Evolutionary conservation across 2,888 invertebrate genomes (phyloP).

Genomic region (Pinctada fucata): DNA sequence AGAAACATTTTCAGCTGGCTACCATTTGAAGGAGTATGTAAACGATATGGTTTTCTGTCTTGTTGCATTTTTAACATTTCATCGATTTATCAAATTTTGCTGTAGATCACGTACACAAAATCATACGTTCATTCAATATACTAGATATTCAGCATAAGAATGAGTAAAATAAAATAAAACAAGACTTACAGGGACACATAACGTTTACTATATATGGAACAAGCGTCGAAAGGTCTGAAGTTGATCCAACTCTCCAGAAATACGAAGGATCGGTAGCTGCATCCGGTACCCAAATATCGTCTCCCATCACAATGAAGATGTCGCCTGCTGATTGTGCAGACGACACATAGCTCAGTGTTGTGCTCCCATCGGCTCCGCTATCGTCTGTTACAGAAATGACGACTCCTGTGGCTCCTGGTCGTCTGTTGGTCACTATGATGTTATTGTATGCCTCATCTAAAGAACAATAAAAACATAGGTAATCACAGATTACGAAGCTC

Average conservation of each 20-base stretch:
- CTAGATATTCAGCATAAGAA: too few species aligned
- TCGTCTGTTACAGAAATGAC: neutral
- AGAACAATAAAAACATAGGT: too few species aligned
- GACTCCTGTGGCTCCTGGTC: neutral
- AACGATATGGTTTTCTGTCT: too few species aligned
- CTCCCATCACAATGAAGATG: neutral
- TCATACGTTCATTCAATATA: too few species aligned
- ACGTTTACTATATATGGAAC: conserved; percentile 1
- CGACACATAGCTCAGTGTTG: neutral
- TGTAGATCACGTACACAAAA: too few species aligned
- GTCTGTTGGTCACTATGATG: neutral
- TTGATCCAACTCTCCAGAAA: neutral
- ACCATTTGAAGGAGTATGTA: too few species aligned
- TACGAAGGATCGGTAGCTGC: neutral
- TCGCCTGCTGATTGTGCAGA: neutral
- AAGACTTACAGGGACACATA: neutral
- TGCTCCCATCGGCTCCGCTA: neutral
- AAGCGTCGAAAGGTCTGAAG: neutral
- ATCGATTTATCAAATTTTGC: too few species aligned
- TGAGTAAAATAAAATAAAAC: too few species aligned
- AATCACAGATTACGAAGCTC: too few species aligned
- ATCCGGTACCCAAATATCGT: neutral
- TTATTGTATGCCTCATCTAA: neutral
- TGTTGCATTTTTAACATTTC: too few species aligned
- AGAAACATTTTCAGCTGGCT: too few species aligned